Evolutionary conservation across 2,888 invertebrate species (phyloP).

Genomic region (Dynastes maya): DNA sequence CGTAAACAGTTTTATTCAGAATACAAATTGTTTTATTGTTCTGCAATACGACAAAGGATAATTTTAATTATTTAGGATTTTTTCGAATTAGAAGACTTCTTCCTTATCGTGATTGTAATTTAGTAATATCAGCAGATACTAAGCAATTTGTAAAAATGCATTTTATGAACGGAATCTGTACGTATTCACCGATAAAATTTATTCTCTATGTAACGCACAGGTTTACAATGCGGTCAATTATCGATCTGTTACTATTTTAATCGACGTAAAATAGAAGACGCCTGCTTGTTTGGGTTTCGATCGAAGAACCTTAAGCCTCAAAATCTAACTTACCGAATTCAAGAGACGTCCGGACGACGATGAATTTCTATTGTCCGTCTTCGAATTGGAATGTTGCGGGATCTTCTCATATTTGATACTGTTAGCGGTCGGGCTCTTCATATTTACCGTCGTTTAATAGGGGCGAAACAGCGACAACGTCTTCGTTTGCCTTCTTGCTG

Average conservation of each 20-base stretch:
- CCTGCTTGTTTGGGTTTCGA: neutral
- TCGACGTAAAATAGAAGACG: neutral
- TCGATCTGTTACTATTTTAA: conserved; percentile 49
- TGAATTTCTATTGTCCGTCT: conserved; percentile 61
- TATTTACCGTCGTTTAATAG: neutral
- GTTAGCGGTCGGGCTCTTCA: conserved; percentile 53
- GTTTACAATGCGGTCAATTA: conserved; percentile 51
- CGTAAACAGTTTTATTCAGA: neutral
- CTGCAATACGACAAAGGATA: too few relatives aligned
- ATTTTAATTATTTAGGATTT: too few relatives aligned
- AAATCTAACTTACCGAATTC: conserved; percentile 60
- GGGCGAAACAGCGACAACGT: conserved; percentile 11
- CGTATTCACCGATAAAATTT: neutral
- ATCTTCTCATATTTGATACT: conserved; percentile 69
- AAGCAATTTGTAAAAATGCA: too few relatives aligned
- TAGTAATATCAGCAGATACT: too few relatives aligned
- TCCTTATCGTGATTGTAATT: too few relatives aligned
- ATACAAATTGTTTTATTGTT: neutral
- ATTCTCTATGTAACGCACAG: neutral
- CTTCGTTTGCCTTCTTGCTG: neutral
- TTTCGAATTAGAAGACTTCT: too few relatives aligned
- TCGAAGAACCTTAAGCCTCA: neutral
- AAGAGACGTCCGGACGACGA: conserved; percentile 56
- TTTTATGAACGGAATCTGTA: too few relatives aligned
- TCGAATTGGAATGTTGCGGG: conserved; percentile 65